Base-by-base conservation (phyloP, 1,140 invertebrate species). In the Drosophila arawakana region DNA sequence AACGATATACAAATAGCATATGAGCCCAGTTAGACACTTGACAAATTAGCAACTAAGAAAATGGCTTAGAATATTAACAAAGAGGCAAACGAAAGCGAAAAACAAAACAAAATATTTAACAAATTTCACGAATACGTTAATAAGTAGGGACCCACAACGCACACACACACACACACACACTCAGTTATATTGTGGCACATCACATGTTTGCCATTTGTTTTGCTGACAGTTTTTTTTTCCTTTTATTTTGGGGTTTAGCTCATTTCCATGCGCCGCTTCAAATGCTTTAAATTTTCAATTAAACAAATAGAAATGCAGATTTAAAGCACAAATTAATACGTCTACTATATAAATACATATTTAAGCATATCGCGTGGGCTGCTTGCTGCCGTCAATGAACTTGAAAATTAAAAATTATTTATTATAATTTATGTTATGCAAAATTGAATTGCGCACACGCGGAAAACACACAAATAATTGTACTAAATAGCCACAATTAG, bases 151-250 rank as follows among this genome's bases (percentile, higher is more conserved):
- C 77, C 55, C 58, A 59, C 8, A 72, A 37, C 15, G 13, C 62
- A 63, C 46, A 59, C 30, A 68, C 58, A 52, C 43, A 44, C 10
- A 69, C 9, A 66, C 39, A 74, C 55, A 60, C 55, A 59, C 30
- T 13, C 59, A 34, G 25, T 30, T 30, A 30, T 30, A 0, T 30
- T 21, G 61, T 44, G 67, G 52, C 47, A 47, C 49, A 85, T 89
- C 84, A 89, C 84, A 89, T 89, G 84, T 58, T 73, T 74, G 66
- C 62, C 78, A 89, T 89, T 84, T 78, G 65, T 89, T 89, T 72
- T 63, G 46, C 65, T 72, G 69, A 73, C 68, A 76, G 59, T 65
- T 76, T 62, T 65, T 65, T 52, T 43, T 54, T 37, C 39, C 54
- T 69, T 37, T 18, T 39, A 8, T 44, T 59, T 44, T 58, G 66